Percentiles rank a stretch among this genome's conserved stretches.
Conservation (phyloP, 2,113 vertebrate species). For the Cochlearius cochlearius region DNA sequence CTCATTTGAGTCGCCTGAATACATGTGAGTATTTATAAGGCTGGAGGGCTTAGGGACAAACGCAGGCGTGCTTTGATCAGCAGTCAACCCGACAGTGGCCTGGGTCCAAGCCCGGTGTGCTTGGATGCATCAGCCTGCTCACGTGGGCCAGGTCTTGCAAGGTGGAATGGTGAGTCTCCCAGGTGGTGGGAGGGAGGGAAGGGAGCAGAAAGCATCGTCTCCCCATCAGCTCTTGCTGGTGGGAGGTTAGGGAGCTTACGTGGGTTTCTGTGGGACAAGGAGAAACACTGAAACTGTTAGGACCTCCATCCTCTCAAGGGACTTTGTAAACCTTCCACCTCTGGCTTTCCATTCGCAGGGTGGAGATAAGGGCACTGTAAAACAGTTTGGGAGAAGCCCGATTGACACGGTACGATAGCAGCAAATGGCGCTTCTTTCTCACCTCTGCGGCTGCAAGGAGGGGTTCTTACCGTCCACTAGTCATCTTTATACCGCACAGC, state of each 20-base stretch:
- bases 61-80: accelerated
- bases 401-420: neutral
- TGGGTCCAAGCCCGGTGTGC: accelerated
- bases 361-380: neutral
- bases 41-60: neutral
- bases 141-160: accelerated
- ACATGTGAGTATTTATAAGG: neutral
- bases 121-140: neutral
- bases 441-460: neutral
- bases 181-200: neutral
- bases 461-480: neutral
- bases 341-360: accelerated
- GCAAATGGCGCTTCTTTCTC: neutral
- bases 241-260: neutral
- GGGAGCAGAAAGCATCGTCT: neutral
- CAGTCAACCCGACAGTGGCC: accelerated
- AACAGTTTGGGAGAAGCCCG: neutral
- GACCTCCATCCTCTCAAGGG: neutral
- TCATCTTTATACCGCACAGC: neutral
- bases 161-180: neutral
- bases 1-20: accelerated
- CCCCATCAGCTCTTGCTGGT: neutral
- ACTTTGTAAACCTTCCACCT: neutral
- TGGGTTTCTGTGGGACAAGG: neutral
- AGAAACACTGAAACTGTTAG: neutral